A percentile compares a stretch with the other conserved stretches of the same genome.
Conservation (phyloP, 2,797 vertebrate species). For the Micrastur ruficollis region DNA sequence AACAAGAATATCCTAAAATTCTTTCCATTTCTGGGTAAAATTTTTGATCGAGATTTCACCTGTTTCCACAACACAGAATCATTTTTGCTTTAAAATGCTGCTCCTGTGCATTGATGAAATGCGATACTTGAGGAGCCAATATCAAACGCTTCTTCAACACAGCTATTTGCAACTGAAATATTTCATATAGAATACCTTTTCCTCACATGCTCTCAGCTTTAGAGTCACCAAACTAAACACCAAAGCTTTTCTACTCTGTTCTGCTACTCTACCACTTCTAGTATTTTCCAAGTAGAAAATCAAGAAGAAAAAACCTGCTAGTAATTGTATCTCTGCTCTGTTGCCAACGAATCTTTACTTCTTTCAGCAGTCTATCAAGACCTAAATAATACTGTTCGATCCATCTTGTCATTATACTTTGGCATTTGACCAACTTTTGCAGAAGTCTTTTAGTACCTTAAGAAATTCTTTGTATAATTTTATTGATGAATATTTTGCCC, state of each 20-base stretch:
- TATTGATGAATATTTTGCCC: not conserved
- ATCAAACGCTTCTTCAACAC: not conserved
- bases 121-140: not conserved
- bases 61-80: not conserved
- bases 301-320: not conserved
- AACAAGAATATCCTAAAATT: not conserved
- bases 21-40: not conserved
- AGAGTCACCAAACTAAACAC: not conserved
- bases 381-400: not conserved
- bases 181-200: not conserved
- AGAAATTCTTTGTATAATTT: not conserved
- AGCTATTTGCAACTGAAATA: not conserved
- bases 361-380: not conserved
- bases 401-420: not conserved
- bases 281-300: not conserved
- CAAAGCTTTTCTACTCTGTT: not conserved
- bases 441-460: not conserved
- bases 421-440: not conserved
- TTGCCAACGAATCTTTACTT: not conserved
- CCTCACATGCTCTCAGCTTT: not conserved
- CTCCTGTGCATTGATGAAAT: not conserved
- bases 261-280: not conserved
- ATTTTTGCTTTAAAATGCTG: not conserved
- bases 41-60: not conserved
- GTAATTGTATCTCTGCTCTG: not conserved